Percentiles rank a stretch among this genome's conserved stretches.
Evolutionary conservation across 2,113 vertebrate genomes (phyloP).

Genomic region (Enhydra lutris): DNA sequence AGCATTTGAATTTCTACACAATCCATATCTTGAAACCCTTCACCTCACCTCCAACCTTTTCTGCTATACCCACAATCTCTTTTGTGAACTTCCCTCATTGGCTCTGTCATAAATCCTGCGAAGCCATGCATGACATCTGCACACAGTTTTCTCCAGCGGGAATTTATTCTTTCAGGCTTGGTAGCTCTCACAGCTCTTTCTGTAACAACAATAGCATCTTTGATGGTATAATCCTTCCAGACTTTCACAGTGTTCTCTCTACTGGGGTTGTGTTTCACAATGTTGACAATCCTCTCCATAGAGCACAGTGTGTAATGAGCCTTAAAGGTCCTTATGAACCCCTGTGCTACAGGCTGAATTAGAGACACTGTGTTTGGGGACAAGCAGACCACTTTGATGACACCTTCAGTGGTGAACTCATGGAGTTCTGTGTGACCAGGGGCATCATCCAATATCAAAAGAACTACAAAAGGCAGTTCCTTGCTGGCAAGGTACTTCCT

Average conservation of each 20-base stretch:
- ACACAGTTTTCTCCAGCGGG: neutral
- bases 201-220: neutral
- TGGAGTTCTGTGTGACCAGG: neutral
- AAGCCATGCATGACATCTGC: neutral
- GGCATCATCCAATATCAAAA: neutral
- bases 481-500: neutral
- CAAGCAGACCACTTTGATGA: neutral
- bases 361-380: neutral
- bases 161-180: neutral
- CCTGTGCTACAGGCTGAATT: neutral
- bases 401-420: neutral
- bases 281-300: neutral
- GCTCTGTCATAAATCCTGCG: neutral
- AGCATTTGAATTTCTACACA: neutral
- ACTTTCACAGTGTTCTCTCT: neutral
- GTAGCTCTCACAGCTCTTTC: neutral
- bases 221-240: neutral
- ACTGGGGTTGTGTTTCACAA: neutral
- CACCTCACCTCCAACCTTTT: neutral
- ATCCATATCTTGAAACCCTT: neutral
- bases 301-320: neutral
- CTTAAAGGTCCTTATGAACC: neutral
- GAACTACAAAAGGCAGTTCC: neutral
- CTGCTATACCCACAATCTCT: neutral
- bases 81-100: neutral